Evolutionary conservation across 2,113 vertebrate genomes (phyloP).

Genomic region (Rousettus leschenaultii): DNA sequence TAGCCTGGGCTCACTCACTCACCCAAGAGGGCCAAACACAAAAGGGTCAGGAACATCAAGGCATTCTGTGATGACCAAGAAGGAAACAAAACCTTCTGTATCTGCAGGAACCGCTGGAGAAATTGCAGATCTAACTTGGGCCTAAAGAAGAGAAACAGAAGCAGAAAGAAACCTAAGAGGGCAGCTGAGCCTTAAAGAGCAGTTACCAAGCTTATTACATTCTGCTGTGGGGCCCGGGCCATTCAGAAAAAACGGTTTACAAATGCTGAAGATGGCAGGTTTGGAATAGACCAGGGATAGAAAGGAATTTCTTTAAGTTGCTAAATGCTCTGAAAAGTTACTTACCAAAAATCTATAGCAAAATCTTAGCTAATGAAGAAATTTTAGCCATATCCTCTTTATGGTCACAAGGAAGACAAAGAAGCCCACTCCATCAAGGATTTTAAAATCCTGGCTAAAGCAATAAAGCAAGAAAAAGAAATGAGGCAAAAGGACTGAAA

Average conservation of each 20-base stretch:
- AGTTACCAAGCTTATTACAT: neutral
- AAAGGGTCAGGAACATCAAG: slow-evolving; percentile 93
- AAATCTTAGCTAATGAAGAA: neutral
- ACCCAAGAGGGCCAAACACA: slow-evolving; percentile 90
- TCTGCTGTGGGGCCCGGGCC: neutral
- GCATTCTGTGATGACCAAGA: slow-evolving; percentile 86
- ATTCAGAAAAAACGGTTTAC: neutral
- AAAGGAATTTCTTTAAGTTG: neutral
- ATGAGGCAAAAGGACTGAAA: neutral
- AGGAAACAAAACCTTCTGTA: slow-evolving; percentile 92
- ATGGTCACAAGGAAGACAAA: neutral
- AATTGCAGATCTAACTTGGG: slow-evolving; percentile 88
- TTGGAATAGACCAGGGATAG: neutral
- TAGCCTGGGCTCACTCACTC: slow-evolving; percentile 46
- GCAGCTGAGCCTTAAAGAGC: neutral
- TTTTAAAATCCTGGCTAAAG: neutral
- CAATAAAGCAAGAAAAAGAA: neutral
- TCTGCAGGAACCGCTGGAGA: slow-evolving; percentile 87
- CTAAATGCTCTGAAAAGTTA: neutral
- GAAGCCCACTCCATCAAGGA: neutral
- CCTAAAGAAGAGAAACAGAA: slow-evolving; percentile 73
- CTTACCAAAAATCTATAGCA: neutral
- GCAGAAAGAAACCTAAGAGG: neutral
- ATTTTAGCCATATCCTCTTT: neutral
- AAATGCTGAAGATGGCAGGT: neutral